Percentiles rank a stretch among this genome's conserved stretches.
Evolutionary conservation across 2,888 invertebrate genomes (phyloP).

Genomic region (Euproctis similis): DNA sequence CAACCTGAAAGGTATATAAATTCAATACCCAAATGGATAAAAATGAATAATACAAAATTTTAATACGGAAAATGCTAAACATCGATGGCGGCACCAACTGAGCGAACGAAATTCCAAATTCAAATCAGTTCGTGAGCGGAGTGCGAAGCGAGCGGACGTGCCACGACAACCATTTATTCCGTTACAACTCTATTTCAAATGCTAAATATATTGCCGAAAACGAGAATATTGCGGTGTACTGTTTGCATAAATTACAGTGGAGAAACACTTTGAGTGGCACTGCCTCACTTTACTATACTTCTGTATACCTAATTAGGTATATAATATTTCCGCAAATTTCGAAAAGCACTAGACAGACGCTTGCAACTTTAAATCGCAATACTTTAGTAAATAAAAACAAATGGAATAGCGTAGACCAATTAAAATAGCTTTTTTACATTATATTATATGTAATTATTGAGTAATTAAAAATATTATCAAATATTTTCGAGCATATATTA

Average conservation of each 20-base stretch:
- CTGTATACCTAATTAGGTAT: conserved; percentile 30
- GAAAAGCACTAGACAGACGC: no score
- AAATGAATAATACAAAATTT: conserved; percentile 22
- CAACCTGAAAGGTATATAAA: conserved; percentile 9
- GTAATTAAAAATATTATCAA: no score
- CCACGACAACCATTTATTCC: conserved; percentile 56
- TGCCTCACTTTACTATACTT: conserved; percentile 33
- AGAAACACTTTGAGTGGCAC: conserved; percentile 39
- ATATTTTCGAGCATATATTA: no score
- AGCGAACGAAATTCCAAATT: conserved; percentile 63
- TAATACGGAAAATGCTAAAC: conserved; percentile 34
- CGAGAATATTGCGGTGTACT: conserved; percentile 48
- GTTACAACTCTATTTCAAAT: conserved; percentile 61
- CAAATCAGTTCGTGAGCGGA: conserved; percentile 70
- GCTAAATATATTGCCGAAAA: conserved; percentile 64
- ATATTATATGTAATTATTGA: no score
- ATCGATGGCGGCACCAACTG: conserved; percentile 35
- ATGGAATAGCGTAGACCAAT: no score
- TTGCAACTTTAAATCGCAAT: no score
- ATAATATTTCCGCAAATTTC: no score
- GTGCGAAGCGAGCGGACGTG: conserved; percentile 62
- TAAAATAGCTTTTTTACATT: no score
- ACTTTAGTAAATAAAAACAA: no score
- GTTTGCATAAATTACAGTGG: conserved; percentile 57
- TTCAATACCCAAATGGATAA: conserved; percentile 15